Percentiles rank a stretch among this genome's conserved stretches.
Evolutionary conservation across 2,113 vertebrate genomes (phyloP).

Genomic region (Naja naja): DNA sequence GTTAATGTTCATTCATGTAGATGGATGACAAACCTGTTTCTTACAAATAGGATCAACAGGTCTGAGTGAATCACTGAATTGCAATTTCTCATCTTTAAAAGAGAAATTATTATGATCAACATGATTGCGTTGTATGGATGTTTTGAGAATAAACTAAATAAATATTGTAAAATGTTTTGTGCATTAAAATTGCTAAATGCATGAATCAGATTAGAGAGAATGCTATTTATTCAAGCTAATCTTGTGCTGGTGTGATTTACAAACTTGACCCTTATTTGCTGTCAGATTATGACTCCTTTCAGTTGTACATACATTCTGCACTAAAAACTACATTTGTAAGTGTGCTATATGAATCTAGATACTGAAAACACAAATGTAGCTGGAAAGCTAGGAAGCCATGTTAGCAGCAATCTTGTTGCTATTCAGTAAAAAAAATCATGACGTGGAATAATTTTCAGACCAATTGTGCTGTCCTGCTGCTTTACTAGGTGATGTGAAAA

Average conservation of each 20-base stretch:
- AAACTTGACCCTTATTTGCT: background rate
- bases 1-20: background rate
- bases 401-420: background rate
- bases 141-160: constrained; percentile 18
- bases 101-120: background rate
- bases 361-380: background rate
- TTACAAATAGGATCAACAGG: background rate
- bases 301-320: background rate
- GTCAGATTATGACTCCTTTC: background rate
- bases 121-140: background rate
- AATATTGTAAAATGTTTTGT: constrained; percentile 15
- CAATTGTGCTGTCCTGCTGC: background rate
- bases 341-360: too few species aligned
- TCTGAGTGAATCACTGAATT: background rate
- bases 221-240: background rate
- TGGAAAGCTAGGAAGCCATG: background rate
- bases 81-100: constrained; percentile 6
- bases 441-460: background rate
- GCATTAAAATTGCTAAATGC: constrained; percentile 12
- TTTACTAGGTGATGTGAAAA: background rate
- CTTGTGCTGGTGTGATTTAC: background rate
- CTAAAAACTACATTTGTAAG: background rate
- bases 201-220: background rate
- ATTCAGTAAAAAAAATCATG: background rate
- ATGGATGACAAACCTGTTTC: background rate